Base-by-base conservation (phyloP, 2,113 vertebrate genomes). In the Lathamus discolor region DNA sequence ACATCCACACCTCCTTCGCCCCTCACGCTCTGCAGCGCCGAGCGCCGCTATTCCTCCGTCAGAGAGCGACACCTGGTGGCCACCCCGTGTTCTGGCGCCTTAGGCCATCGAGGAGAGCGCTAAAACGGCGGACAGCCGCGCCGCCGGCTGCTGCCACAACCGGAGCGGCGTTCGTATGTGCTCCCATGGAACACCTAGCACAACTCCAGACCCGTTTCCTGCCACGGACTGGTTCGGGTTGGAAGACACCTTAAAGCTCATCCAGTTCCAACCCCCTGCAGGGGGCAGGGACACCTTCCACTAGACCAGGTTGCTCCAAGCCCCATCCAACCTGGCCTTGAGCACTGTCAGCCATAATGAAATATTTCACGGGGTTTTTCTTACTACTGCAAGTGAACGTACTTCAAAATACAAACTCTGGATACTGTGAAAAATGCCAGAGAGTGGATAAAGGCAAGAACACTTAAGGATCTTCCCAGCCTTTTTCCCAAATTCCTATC, bases 1-100 rank as follows among this genome's bases (percentile, higher is more conserved):
- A 8, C 7, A 69, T 51, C 24, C 22, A 48, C 33, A 17, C 2
- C 29, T 72, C 5, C 33, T 63, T 29, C 49, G 66, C 13, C 15
- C 7, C 46, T 55, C 54, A 33, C 11, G 11, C 29, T 33, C 29
- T 11, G 29, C 18, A 55, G 54, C 1, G 54, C 33, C 57, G 31
- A n/a, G 33, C 4, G 20, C 33, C 33, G 33, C 57, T 15, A n/a
- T 22, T n/a, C 8, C 59, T 74, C 67, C 91, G 95, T 96, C 97
- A 92, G 92, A 98, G 95, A 96, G 96, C 86, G 98, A 97, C 98
- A 95, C 72, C 98, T 98, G 97, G 94, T 96, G 97, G 97, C 55
- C 84, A 63, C 37, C 31, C 93, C 88, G 44, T 13, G 39, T 72
- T 15, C 84, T 6, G 3, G 62, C 83, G 75, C 68, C 33, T 59